Evolutionary conservation across 2,797 vertebrate genomes (phyloP), one percentile per base, ranked within the genome.

Genomic region (Furcifer pardalis): DNA sequence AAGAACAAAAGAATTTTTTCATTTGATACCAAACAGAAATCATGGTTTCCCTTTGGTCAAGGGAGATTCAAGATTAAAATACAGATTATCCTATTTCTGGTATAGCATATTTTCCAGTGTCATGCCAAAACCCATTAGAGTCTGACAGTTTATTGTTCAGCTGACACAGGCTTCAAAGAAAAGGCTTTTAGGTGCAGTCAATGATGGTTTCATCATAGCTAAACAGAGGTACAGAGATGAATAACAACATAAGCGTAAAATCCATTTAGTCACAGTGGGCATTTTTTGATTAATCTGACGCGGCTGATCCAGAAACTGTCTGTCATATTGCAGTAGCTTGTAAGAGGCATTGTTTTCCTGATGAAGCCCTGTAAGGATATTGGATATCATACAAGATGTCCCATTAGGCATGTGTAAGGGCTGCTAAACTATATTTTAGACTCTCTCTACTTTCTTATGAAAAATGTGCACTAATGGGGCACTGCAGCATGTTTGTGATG

Each of bases 71-170:
- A 68, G 79, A 81, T 81, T 81, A 80, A 85, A 81, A 85, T 60
- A 85, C 78, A 81, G 78, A 76, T 85, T 76, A 80, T 81, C 79
- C 72, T 60, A 46, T 81, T 85, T 81, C 84, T 85, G 68, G 60
- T 69, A 84, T 56, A 71, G 12, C 56, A 46, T 75, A 81, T 81
- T 81, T 75, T 37, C 63, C 76, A 76, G 73, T 37, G 76, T 66
- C 32, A 77, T 76, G 65, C 63, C 63, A 84, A 25, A 73, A 59
- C 63, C n/a, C 44, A 62, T 77, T 81, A 81, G 6, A 46, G 49
- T 59, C 49, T 56, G 63, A 35, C 52, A 60, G 52, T 69, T 81
- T 81, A 69, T 77, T 72, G n/a, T n/a, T 76, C 44, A 73, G 79
- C 63, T 85, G 73, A 69, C 63, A 69, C 49, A 69, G 68, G 72